Evolutionary conservation across 2,888 invertebrate genomes (phyloP).

Genomic region (Seladonia tumulorum): DNA sequence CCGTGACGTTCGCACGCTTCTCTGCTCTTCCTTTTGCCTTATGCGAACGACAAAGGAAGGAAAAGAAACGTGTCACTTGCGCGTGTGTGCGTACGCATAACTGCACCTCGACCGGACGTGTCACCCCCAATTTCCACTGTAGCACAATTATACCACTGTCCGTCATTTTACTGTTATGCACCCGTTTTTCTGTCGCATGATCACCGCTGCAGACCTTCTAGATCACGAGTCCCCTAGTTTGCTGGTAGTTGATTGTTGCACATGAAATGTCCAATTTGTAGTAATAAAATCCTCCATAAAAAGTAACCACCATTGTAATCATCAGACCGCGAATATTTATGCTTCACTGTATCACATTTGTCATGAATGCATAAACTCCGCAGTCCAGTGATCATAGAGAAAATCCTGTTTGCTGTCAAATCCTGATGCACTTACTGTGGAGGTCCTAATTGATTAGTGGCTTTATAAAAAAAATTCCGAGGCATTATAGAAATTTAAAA

Average conservation of each 20-base stretch:
- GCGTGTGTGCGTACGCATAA: not conserved
- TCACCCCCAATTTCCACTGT: not conserved
- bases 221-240: not conserved
- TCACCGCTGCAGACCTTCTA: not conserved
- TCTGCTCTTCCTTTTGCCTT: not conserved
- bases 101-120: constrained; percentile 2
- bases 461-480: not conserved
- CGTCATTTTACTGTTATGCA: constrained; percentile 24
- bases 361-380: too few relatives aligned
- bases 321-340: too few relatives aligned
- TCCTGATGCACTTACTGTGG: too few relatives aligned
- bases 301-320: too few relatives aligned
- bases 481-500: not conserved
- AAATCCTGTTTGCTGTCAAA: too few relatives aligned
- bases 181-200: not conserved
- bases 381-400: too few relatives aligned
- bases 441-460: not conserved
- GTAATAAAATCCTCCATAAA: too few relatives aligned
- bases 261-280: too few relatives aligned
- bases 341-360: too few relatives aligned
- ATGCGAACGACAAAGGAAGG: not conserved
- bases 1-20: not conserved
- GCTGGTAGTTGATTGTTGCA: not conserved
- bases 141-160: not conserved
- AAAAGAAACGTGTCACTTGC: not conserved